Percentiles rank a stretch among this genome's conserved stretches.
phyloP scores from a whole-genome alignment of 2,113 vertebrate genomes.

The Mystacornis crossleyi region DNA sequence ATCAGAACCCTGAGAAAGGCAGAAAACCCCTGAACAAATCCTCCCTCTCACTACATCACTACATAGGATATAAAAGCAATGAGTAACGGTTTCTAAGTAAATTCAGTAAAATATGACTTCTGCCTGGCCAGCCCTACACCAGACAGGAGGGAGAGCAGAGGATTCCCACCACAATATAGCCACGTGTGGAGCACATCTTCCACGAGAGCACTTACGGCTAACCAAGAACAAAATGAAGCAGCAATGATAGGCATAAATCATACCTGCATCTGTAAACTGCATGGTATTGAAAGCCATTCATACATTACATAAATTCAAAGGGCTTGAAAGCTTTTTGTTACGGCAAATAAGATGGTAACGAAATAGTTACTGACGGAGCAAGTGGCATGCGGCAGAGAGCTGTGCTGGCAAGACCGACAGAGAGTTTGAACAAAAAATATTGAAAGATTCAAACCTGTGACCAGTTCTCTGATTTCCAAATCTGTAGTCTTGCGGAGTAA shows the following conservation, averaged over 20 bases:
- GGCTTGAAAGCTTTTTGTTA: background rate
- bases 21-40: background rate
- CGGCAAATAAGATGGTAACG: background rate
- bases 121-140: background rate
- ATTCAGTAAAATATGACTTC: background rate
- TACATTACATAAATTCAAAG: background rate
- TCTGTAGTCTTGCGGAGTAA: conserved; percentile 94
- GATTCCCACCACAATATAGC: background rate
- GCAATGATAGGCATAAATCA: background rate
- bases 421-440: background rate
- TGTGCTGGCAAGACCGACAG: background rate
- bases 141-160: background rate
- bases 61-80: background rate
- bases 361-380: background rate
- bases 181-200: background rate
- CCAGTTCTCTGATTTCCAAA: conserved; percentile 96
- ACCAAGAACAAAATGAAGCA: background rate
- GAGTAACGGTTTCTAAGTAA: background rate
- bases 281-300: background rate
- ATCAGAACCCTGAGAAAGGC: background rate
- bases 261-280: background rate
- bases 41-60: background rate
- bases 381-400: background rate
- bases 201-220: accelerated
- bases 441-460: conserved; percentile 86